phyloP scores from a whole-genome alignment of 2,888 invertebrate genomes.

The Pandemis corylana region DNA sequence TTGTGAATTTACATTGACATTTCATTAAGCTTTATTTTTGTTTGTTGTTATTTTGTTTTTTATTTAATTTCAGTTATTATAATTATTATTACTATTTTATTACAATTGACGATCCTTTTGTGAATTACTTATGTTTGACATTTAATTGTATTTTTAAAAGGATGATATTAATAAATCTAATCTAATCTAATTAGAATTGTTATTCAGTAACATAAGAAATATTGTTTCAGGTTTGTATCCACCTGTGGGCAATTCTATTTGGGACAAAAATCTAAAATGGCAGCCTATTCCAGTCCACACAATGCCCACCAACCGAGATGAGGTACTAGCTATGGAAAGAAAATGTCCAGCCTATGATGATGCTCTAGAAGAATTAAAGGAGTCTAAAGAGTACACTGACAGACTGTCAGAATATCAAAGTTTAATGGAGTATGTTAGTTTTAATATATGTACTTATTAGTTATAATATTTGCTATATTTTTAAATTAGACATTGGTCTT shows the following conservation, averaged over 20 bases:
- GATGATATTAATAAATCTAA: no score
- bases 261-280: conserved; percentile 87
- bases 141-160: no score
- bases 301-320: conserved; percentile 86
- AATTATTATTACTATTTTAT: no score
- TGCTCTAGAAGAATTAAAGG: conserved; percentile 77
- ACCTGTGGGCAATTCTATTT: conserved; percentile 83
- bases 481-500: background rate
- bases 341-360: conserved; percentile 88
- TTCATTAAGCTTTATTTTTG: no score
- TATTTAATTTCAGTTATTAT: no score
- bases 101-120: no score
- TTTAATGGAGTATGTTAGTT: conserved; percentile 83
- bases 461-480: conserved; percentile 9
- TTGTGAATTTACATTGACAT: no score
- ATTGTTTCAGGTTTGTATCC: conserved; percentile 87
- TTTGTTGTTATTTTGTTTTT: no score
- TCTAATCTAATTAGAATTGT: no score
- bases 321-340: conserved; percentile 84
- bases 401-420: conserved; percentile 84
- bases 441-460: no score
- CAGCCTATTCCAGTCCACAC: conserved; percentile 93
- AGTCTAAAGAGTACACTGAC: conserved; percentile 82
- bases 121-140: no score
- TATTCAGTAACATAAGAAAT: background rate